A percentile compares a stretch with the other conserved stretches of the same genome.
Evolutionary conservation across 2,797 vertebrate genomes (phyloP).

Genomic region (Alca torda): DNA sequence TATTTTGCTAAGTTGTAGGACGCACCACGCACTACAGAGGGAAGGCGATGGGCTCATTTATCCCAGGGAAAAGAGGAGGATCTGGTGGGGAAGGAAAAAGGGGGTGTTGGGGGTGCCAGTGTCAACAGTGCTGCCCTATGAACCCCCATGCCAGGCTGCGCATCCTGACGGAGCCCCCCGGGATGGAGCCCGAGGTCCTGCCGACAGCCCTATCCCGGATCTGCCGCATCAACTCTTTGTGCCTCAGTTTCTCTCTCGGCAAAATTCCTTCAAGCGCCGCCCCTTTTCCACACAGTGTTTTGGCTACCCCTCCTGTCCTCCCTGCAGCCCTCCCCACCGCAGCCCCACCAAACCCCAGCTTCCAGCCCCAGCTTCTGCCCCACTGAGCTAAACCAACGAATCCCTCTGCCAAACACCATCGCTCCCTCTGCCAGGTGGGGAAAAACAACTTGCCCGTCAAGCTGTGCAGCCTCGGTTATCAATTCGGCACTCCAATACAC

Average conservation of each 20-base stretch:
- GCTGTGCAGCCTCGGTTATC: not conserved
- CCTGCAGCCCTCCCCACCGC: not conserved
- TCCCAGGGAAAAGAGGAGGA: not conserved
- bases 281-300: not conserved
- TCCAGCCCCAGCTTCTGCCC: not conserved
- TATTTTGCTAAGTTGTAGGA: not conserved
- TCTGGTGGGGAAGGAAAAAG: not conserved
- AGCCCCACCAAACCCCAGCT: too few species aligned
- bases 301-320: not conserved
- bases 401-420: not conserved
- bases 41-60: fast-evolving
- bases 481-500: not conserved
- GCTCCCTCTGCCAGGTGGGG: fast-evolving
- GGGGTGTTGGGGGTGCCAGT: not conserved
- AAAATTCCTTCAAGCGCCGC: not conserved
- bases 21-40: fast-evolving
- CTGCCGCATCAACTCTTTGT: fast-evolving
- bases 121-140: not conserved
- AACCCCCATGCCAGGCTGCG: not conserved
- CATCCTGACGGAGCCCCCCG: not conserved
- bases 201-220: fast-evolving
- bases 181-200: fast-evolving
- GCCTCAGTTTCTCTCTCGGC: not conserved
- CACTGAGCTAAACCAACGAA: not conserved
- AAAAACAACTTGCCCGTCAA: not conserved